Percentiles rank a stretch among this genome's conserved stretches.
phyloP scores from a whole-genome alignment of 2,113 vertebrate genomes.

The Cebus imitator region DNA sequence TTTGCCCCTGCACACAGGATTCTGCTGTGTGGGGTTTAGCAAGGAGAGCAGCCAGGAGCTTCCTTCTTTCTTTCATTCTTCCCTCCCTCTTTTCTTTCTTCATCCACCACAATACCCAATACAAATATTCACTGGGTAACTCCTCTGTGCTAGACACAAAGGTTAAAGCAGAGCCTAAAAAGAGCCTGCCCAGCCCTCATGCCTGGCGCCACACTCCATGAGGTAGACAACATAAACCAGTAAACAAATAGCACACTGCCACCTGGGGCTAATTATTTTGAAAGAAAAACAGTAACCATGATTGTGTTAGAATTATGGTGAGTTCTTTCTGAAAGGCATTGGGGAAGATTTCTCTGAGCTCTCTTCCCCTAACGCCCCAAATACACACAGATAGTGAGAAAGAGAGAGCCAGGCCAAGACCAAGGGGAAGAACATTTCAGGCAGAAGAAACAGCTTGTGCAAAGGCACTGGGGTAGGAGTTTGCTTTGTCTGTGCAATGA shows the following conservation, averaged over 20 bases:
- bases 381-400: not conserved
- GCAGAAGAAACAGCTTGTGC: no score
- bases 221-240: not conserved
- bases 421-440: no score
- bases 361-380: no score
- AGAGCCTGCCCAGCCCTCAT: not conserved
- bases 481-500: not conserved
- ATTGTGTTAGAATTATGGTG: not conserved
- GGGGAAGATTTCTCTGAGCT: not conserved
- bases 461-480: not conserved
- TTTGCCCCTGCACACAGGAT: not conserved
- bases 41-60: not conserved
- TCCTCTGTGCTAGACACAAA: no score
- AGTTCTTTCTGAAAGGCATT: not conserved
- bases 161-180: not conserved
- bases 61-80: not conserved
- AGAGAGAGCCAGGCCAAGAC: not conserved
- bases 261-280: not conserved
- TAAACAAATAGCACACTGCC: no score
- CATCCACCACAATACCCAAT: fast-evolving
- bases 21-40: not conserved
- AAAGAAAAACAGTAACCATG: not conserved
- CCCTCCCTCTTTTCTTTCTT: not conserved
- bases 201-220: fast-evolving
- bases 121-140: no score